Evolutionary conservation across 2,888 invertebrate genomes (phyloP).

Genomic region (Tigriopus californicus): DNA sequence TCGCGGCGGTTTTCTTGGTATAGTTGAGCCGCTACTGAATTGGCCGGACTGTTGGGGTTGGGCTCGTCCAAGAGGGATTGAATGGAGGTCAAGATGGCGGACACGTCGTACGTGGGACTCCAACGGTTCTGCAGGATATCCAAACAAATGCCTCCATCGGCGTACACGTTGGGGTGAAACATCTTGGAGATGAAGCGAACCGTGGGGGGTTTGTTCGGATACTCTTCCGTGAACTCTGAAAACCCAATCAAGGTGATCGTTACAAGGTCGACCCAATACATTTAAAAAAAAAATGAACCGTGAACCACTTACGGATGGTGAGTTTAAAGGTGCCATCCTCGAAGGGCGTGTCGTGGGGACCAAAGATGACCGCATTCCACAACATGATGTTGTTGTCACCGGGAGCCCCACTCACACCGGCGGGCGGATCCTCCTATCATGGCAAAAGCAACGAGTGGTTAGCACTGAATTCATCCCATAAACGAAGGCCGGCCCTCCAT

Average conservation of each 20-base stretch:
- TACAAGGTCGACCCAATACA: too few relatives aligned
- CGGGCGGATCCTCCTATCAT: slow-evolving; percentile 90
- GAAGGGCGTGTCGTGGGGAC: slow-evolving; percentile 79
- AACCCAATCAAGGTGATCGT: too few relatives aligned
- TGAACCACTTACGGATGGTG: slow-evolving; percentile 49
- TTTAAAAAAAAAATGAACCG: too few relatives aligned
- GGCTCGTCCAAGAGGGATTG: slow-evolving; percentile 99
- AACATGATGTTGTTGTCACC: slow-evolving; percentile 99
- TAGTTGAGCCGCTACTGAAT: slow-evolving; percentile 95
- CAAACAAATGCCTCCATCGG: slow-evolving; percentile 96
- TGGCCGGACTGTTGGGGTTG: slow-evolving; percentile 97
- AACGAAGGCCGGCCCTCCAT: too few relatives aligned
- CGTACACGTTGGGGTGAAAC: slow-evolving; percentile 99
- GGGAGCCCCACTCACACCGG: slow-evolving; percentile 96
- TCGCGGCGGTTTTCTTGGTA: slow-evolving; percentile 98
- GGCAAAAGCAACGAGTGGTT: neutral
- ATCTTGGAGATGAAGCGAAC: slow-evolving; percentile 99
- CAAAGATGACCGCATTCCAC: slow-evolving; percentile 99
- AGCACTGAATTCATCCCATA: neutral
- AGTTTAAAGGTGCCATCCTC: slow-evolving; percentile 99
- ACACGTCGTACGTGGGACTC: slow-evolving; percentile 99
- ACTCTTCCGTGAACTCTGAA: slow-evolving; percentile 96
- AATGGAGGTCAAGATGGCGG: slow-evolving; percentile 98
- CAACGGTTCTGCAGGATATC: slow-evolving; percentile 98
- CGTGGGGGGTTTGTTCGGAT: slow-evolving; percentile 98